phyloP scores from a whole-genome alignment of 2,797 vertebrate species.

The Poecilia wingei region DNA sequence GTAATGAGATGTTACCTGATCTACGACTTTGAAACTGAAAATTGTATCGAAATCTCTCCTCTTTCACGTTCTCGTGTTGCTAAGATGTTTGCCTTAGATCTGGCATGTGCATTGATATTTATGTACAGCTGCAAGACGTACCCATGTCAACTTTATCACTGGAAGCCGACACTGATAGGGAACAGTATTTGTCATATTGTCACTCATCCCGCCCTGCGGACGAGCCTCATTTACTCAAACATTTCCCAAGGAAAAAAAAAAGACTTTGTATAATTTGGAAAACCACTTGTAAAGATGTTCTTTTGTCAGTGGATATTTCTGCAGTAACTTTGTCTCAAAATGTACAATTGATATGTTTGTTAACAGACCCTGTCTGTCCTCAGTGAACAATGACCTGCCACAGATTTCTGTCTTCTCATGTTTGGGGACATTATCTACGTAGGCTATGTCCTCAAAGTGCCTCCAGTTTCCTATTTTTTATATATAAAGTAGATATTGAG shows the following conservation, averaged over 20 bases:
- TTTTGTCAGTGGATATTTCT: constrained; percentile 46
- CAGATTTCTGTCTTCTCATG: constrained; percentile 76
- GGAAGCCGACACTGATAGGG: constrained; percentile 59
- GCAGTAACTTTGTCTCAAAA: constrained; percentile 57
- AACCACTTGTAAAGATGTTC: constrained; percentile 54
- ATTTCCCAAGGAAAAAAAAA: constrained; percentile 26
- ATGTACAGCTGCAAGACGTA: constrained; percentile 64
- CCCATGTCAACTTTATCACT: constrained; percentile 56
- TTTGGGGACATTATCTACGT: constrained; percentile 80
- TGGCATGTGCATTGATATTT: constrained; percentile 66
- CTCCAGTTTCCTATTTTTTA: constrained; percentile 89
- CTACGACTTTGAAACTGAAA: constrained; percentile 51
- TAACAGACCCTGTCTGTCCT: constrained; percentile 52
- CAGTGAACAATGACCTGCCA: constrained; percentile 65
- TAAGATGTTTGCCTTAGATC: constrained; percentile 57
- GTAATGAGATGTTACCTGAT: constrained; percentile 49
- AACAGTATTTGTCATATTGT: constrained; percentile 69
- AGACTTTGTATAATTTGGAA: constrained; percentile 47
- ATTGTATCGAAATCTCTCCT: constrained; percentile 44
- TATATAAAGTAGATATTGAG: constrained; percentile 90
- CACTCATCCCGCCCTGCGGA: constrained; percentile 45
- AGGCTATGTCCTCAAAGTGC: constrained; percentile 90
- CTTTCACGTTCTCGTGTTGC: constrained; percentile 55
- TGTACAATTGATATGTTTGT: constrained; percentile 53
- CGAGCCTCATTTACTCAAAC: constrained; percentile 31